Percentiles rank a stretch among this genome's conserved stretches.
These are phyloP conservation scores for Hoplodrina blanda DNA, from an alignment of 2,888 invertebrate genomes.

Conservation along the genomic window DNA sequence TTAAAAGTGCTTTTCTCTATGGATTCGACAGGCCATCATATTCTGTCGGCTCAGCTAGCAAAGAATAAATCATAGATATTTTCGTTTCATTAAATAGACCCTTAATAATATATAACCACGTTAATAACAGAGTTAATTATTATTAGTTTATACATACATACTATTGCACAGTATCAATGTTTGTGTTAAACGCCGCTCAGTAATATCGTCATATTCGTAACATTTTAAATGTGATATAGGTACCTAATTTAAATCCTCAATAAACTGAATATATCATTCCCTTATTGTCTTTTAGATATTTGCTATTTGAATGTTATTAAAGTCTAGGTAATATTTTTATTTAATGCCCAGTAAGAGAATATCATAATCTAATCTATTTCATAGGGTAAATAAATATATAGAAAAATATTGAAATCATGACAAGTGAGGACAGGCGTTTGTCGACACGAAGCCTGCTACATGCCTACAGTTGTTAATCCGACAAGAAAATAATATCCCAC, in stretches of 20 bases:
- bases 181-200: neutral
- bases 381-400: constrained; percentile 10
- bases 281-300: neutral
- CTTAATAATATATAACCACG: too few species aligned
- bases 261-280: neutral
- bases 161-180: too few species aligned
- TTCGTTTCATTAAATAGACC: too few species aligned
- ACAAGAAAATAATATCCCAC: constrained; percentile 26
- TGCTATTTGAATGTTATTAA: neutral
- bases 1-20: too few species aligned
- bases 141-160: too few species aligned
- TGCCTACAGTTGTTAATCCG: constrained; percentile 29
- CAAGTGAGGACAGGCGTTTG: constrained; percentile 44
- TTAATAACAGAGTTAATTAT: too few species aligned
- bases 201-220: neutral
- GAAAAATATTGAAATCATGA: constrained; percentile 36
- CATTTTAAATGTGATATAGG: neutral
- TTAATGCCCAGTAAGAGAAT: constrained; percentile 7
- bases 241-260: neutral
- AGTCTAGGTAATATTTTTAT: neutral
- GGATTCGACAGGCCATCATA: too few species aligned
- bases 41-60: too few species aligned
- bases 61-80: too few species aligned
- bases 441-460: constrained; percentile 20
- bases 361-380: neutral